Conservation (phyloP, 1,140 invertebrate species). For the Campoletis sonorensis region DNA sequence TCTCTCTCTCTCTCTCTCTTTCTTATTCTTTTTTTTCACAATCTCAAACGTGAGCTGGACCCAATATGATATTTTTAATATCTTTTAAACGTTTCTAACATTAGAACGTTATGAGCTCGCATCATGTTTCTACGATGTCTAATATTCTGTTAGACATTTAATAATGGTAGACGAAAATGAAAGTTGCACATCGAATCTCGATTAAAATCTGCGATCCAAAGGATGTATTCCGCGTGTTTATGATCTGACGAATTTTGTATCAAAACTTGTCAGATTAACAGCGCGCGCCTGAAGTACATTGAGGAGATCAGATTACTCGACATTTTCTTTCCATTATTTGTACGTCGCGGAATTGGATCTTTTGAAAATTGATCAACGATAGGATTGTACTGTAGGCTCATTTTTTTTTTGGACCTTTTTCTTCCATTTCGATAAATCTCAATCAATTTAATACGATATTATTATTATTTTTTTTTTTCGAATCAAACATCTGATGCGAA, state of each 20-base stretch:
- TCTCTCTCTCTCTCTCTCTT: background rate
- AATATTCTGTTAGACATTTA: constrained; percentile 3
- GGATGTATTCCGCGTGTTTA: background rate
- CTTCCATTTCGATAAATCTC: too few relatives aligned
- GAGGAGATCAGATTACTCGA: too few relatives aligned
- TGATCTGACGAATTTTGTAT: background rate
- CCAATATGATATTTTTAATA: constrained; percentile 1
- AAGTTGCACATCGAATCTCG: constrained; percentile 22
- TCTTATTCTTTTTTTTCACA: background rate
- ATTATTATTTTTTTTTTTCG: too few relatives aligned
- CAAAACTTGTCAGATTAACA: background rate
- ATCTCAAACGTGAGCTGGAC: constrained; percentile 1
- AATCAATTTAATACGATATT: too few relatives aligned
- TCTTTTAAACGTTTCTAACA: constrained; percentile 32
- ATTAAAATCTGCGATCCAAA: background rate
- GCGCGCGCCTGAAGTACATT: too few relatives aligned
- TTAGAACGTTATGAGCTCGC: constrained; percentile 11
- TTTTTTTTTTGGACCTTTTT: too few relatives aligned
- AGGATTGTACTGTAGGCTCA: too few relatives aligned
- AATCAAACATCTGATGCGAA: too few relatives aligned
- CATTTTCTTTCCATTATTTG: too few relatives aligned
- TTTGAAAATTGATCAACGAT: too few relatives aligned
- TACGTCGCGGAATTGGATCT: too few relatives aligned
- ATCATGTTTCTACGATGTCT: constrained; percentile 9
- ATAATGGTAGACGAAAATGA: constrained; percentile 3